Percentiles rank a stretch among this genome's conserved stretches.
phyloP scores from a whole-genome alignment of 1,140 invertebrate species.

The Neodiprion fabricii region DNA sequence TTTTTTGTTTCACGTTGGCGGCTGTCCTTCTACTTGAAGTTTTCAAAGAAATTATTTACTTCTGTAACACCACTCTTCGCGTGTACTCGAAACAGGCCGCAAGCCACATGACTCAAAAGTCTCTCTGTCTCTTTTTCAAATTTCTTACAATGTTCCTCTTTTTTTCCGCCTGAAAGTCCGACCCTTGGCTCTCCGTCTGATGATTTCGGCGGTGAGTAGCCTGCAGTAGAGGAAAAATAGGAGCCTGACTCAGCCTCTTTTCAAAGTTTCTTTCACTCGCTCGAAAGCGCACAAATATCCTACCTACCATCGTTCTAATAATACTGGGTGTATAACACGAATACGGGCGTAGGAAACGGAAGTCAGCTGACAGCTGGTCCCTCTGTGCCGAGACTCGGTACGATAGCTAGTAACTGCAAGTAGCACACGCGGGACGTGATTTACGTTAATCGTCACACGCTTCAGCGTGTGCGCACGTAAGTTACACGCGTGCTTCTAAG shows the following conservation, averaged over 20 bases:
- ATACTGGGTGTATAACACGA: slow-evolving; percentile 39
- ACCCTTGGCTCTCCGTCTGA: no score
- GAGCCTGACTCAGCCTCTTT: slow-evolving; percentile 2
- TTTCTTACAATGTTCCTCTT: no score
- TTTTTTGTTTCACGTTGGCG: no score
- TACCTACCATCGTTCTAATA: neutral
- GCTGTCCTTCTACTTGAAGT: no score
- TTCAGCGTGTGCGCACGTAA: neutral
- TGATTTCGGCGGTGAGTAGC: no score
- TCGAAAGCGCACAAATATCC: neutral
- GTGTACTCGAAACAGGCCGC: no score
- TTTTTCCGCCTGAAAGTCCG: no score
- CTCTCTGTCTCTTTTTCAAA: no score
- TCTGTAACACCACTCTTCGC: no score
- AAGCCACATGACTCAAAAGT: no score
- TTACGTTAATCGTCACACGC: slow-evolving; percentile 23
- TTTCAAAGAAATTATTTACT: no score
- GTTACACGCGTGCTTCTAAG: neutral
- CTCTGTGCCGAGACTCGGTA: neutral
- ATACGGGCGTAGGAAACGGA: slow-evolving; percentile 32
- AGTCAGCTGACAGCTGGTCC: slow-evolving; percentile 28
- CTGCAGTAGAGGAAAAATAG: no score
- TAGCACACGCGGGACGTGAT: slow-evolving; percentile 16
- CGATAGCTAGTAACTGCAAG: neutral
- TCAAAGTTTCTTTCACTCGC: neutral